Conservation (phyloP, 2,888 invertebrate species). For the Hydropsyche betteni region DNA sequence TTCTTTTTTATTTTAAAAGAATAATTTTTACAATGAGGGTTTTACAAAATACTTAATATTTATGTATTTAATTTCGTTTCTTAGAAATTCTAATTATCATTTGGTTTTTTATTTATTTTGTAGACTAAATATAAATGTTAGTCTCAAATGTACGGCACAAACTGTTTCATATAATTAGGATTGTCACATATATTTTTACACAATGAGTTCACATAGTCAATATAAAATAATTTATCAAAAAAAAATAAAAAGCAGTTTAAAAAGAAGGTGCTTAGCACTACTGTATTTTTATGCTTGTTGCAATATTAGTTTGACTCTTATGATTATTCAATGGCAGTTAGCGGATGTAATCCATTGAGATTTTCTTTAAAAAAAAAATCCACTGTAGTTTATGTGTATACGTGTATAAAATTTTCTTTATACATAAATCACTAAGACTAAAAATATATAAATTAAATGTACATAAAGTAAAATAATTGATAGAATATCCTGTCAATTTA, state of each 20-base stretch:
- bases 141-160: constrained; percentile 10
- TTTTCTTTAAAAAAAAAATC: not conserved
- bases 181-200: not conserved
- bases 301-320: not conserved
- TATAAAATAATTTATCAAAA: not conserved
- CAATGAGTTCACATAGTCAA: not conserved
- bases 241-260: too few species aligned
- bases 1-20: not conserved
- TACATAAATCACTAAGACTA: too few species aligned
- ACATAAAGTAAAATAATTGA: too few species aligned
- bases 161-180: too few species aligned
- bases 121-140: not conserved
- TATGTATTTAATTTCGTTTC: not conserved
- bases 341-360: not conserved
- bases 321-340: not conserved
- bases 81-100: not conserved
- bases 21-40: too few species aligned
- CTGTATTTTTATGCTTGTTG: not conserved
- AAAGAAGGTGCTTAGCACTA: too few species aligned
- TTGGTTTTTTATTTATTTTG: not conserved
- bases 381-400: not conserved
- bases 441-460: too few species aligned
- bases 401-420: too few species aligned
- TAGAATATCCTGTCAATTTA: too few species aligned
- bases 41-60: constrained; percentile 1